Base-by-base conservation (phyloP, 2,888 invertebrate species). In the Brenthis daphne region DNA sequence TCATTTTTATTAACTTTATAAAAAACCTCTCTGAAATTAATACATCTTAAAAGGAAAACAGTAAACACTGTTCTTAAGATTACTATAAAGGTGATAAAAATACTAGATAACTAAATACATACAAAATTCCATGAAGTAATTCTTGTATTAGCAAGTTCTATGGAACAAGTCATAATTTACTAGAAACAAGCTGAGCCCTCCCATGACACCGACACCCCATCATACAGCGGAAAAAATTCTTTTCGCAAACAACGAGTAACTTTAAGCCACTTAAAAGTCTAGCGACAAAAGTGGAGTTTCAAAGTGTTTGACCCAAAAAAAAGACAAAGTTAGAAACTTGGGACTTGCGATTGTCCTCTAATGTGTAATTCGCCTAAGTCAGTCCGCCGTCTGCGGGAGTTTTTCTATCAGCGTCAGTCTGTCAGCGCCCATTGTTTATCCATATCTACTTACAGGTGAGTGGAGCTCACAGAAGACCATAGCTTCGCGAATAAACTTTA, bases 181-280 rank as follows among this genome's bases (percentile, higher is more conserved):
- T 47, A 13, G 53, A 51, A 43, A 51, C 54, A 57, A 67, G 48
- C 16, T 12, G 54, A 60, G 48, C 50, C 43, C 57, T 61, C 55
- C 73, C 71, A 66, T 58, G 71, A 70, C 65, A 73, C 69, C 70
- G 73, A 67, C 75, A 69, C 74, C 74, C 63, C 69, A 73, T 71
- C 43, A 70, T 74, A 66, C 70, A 71, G 68, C 70, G 67, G 72
- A 60, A 71, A 64, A 71, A 76, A 69, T 74, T 75, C 64, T 64
- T 74, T 74, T 71, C 72, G 71, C 78, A 78, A 80, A 79, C 78
- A 79, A 78, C 76, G 74, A 76, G 73, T 77, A 81, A 83, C 79
- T 83, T 84, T 75, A 80, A 82, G 79, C 82, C 82, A 83, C 83
- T 86, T 85, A 82, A 80, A 84, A 82, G 78, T 85, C 76, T 77